Percentiles rank a stretch among this genome's conserved stretches.
These are phyloP conservation scores for Tamandua tetradactyla DNA, from an alignment of 2,797 vertebrate species.

Conservation along the genomic window DNA sequence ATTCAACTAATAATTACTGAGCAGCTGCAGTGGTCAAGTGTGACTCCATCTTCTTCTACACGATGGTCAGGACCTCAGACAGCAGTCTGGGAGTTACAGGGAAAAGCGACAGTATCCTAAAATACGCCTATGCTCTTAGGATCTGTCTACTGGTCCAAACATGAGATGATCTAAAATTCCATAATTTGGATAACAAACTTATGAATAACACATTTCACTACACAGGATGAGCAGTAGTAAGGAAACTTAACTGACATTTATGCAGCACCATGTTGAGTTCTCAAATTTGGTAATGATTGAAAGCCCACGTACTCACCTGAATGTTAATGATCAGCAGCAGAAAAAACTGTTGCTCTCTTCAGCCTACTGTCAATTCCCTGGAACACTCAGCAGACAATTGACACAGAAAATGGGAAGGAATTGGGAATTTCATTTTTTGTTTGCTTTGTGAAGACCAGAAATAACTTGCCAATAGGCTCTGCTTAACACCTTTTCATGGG, in stretches of 20 bases:
- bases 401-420: background rate
- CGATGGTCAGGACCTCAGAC: background rate
- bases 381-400: background rate
- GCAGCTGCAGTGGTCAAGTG: too few relatives aligned
- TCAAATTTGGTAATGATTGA: background rate
- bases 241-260: background rate
- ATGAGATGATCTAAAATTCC: background rate
- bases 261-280: background rate
- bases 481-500: background rate
- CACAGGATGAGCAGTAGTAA: background rate
- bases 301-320: background rate
- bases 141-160: background rate
- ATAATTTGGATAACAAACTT: background rate
- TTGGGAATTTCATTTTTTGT: background rate
- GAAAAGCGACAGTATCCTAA: background rate
- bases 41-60: too few relatives aligned
- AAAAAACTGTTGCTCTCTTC: background rate
- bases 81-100: background rate
- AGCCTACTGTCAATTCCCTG: background rate
- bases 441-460: slow-evolving; percentile 6
- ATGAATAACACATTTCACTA: background rate
- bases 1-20: too few relatives aligned
- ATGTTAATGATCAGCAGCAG: background rate
- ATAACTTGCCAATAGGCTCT: background rate
- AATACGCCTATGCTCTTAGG: background rate